Percentiles rank a stretch among this genome's conserved stretches.
These are phyloP conservation scores for Zoanthus sociatus DNA, from an alignment of 92 coral and sea anemone genomes.

Conservation along the genomic window DNA sequence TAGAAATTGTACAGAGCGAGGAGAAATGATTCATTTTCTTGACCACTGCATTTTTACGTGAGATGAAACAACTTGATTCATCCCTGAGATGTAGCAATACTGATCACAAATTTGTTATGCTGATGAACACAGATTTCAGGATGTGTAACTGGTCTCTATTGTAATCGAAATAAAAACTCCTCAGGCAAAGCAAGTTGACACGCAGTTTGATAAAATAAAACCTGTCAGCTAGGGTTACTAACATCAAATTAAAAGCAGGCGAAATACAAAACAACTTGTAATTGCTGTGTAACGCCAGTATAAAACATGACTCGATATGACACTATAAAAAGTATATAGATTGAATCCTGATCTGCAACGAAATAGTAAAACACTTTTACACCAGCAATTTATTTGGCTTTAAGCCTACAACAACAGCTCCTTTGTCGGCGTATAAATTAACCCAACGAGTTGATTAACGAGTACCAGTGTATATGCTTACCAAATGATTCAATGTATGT, in stretches of 20 bases:
- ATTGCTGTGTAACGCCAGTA: slow-evolving; percentile 3
- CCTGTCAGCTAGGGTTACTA: slow-evolving; percentile 38
- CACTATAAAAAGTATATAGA: background rate
- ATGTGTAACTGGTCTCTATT: background rate
- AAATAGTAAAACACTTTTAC: background rate
- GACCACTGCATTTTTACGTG: background rate
- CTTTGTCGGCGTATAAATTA: background rate
- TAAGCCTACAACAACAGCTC: background rate
- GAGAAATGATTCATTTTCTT: background rate
- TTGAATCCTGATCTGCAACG: background rate
- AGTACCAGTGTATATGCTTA: slow-evolving; percentile 13
- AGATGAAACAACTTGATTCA: background rate
- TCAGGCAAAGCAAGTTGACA: slow-evolving; percentile 36
- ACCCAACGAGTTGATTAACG: slow-evolving; percentile 28
- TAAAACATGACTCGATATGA: background rate
- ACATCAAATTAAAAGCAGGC: slow-evolving; percentile 22
- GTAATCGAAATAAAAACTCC: slow-evolving; percentile 28
- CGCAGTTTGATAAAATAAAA: slow-evolving; percentile 15
- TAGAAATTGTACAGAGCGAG: background rate
- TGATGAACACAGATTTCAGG: slow-evolving; percentile 19
- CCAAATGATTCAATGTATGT: slow-evolving; percentile 6
- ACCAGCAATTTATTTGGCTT: background rate
- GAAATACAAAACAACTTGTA: slow-evolving; percentile 31
- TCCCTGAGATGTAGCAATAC: background rate
- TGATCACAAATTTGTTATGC: background rate